phyloP scores from a whole-genome alignment of 2,113 vertebrate species.

The Camelus dromedarius region DNA sequence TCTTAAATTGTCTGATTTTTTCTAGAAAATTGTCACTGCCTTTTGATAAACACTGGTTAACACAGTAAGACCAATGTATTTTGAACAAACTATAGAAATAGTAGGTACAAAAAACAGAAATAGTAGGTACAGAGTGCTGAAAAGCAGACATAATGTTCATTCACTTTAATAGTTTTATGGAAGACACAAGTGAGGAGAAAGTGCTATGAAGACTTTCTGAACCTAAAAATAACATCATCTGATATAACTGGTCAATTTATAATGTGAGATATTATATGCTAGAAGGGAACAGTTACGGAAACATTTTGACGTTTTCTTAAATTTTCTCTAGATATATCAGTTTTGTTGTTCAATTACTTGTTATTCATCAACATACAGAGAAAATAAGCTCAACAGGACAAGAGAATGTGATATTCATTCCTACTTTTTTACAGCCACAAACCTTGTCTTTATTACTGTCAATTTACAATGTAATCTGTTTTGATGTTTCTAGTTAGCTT shows the following conservation, averaged over 20 bases:
- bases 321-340: not conserved
- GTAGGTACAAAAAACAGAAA: too few species aligned
- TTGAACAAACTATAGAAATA: not conserved
- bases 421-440: not conserved
- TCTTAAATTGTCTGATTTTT: not conserved
- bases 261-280: not conserved
- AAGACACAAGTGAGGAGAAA: not conserved
- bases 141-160: not conserved
- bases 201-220: not conserved
- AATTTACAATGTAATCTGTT: not conserved
- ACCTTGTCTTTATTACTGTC: not conserved
- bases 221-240: not conserved
- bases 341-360: not conserved
- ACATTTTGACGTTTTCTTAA: not conserved
- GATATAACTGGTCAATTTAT: not conserved
- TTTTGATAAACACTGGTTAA: not conserved
- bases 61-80: not conserved
- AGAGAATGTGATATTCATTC: constrained; percentile 14
- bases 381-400: not conserved
- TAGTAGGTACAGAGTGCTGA: not conserved
- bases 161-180: not conserved
- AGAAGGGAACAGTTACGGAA: not conserved
- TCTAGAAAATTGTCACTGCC: not conserved
- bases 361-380: not conserved
- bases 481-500: not conserved